These are phyloP conservation scores for Xanthia icteritia DNA, from an alignment of 2,888 invertebrate genomes.

Conservation along the genomic window DNA sequence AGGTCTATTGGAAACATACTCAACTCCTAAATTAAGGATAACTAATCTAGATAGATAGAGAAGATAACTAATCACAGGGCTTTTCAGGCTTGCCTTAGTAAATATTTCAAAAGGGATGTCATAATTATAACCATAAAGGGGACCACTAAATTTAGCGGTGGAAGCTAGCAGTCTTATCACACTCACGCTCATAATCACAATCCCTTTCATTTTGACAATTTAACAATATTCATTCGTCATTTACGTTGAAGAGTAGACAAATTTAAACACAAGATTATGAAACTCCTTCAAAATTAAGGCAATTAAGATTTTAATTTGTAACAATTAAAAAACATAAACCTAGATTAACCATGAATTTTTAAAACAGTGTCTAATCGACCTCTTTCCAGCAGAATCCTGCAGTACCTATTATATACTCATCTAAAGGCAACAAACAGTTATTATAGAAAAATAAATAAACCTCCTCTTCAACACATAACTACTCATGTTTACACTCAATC, in stretches of 20 bases:
- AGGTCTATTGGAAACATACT: too few relatives aligned
- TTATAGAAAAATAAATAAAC: constrained; percentile 14
- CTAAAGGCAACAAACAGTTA: not conserved
- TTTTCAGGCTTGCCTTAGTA: not conserved
- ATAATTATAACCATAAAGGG: not conserved
- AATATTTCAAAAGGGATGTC: too few relatives aligned
- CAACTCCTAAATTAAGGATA: too few relatives aligned
- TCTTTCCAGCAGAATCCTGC: not conserved
- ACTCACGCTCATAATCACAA: too few relatives aligned
- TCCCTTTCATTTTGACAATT: too few relatives aligned
- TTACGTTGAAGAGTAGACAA: too few relatives aligned
- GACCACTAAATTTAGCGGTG: not conserved
- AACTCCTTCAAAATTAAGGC: not conserved
- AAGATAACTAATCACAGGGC: not conserved
- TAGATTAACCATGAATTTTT: not conserved
- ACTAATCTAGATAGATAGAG: too few relatives aligned
- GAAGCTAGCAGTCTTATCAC: too few relatives aligned
- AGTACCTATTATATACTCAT: not conserved
- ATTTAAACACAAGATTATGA: not conserved
- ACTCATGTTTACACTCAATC: constrained; percentile 65
- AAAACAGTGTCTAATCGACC: not conserved
- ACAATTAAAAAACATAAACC: not conserved
- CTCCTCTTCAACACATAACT: constrained; percentile 21
- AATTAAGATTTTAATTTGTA: not conserved
- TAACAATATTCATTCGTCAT: too few relatives aligned